phyloP scores from a whole-genome alignment of 1,140 invertebrate species.

The Venturia canescens region DNA sequence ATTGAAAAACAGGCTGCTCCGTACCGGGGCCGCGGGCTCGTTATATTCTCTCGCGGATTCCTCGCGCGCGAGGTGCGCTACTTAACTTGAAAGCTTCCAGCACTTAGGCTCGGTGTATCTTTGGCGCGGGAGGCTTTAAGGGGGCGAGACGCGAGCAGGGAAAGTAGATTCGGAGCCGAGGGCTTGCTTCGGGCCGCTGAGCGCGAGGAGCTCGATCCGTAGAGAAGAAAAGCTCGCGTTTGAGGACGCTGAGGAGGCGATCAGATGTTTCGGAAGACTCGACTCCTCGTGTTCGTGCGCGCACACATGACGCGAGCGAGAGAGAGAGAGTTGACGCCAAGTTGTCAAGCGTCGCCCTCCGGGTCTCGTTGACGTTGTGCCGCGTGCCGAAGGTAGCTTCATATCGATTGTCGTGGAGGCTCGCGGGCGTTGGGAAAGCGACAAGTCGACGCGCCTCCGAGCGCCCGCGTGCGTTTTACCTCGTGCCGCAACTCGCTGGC shows the following conservation, averaged over 20 bases:
- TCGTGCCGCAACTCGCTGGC: slow-evolving; percentile 14
- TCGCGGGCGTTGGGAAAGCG: slow-evolving; percentile 25
- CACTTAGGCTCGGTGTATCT: not conserved
- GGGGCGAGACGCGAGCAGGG: not conserved
- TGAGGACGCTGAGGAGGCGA: not conserved
- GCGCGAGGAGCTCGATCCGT: slow-evolving; percentile 6
- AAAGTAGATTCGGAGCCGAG: not conserved
- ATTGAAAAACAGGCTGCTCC: too few species aligned
- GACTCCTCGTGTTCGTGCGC: not conserved
- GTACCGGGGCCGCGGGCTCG: too few species aligned
- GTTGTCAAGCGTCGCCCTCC: slow-evolving; percentile 24
- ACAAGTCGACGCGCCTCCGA: slow-evolving; percentile 31
- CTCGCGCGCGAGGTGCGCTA: too few species aligned
- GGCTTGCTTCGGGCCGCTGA: slow-evolving; percentile 5
- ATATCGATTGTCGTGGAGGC: slow-evolving; percentile 26
- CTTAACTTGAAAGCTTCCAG: too few species aligned
- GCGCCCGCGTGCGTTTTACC: slow-evolving; percentile 1
- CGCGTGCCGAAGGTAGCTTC: slow-evolving; percentile 17
- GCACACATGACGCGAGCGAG: slow-evolving; percentile 3
- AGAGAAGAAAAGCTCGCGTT: not conserved
- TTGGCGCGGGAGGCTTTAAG: not conserved
- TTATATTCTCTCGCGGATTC: too few species aligned
- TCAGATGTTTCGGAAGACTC: not conserved
- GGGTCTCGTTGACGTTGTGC: slow-evolving; percentile 27
- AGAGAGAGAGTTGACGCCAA: slow-evolving; percentile 9